Base-by-base conservation (phyloP, 2,888 invertebrate genomes). In the Pecten maximus region DNA sequence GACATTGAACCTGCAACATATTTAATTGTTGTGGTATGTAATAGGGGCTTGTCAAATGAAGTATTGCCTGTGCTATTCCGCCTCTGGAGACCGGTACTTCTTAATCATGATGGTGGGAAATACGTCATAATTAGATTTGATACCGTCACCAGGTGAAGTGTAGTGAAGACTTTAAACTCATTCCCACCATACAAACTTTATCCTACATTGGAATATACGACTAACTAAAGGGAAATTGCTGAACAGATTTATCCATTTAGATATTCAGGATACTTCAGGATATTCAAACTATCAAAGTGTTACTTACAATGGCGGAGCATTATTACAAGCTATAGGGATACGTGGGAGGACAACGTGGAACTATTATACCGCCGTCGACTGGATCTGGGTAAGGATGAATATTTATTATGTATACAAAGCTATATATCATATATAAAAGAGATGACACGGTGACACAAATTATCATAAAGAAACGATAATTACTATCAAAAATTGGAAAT, bases 21-120 rank as follows among this genome's bases (percentile, higher is more conserved):
- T 74, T 74, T 74, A 74, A 74, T 74, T 74, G 74, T 74, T 74
- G 74, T 35, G 74, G 74, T 74, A 23, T 74, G 74, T 74, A 35
- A 28, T 35, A 28, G 35, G 74, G 74, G 74, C 28, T 74, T 74
- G 74, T 74, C 74, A 8, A 74, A 74, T 74, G 74, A 74, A 35
- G 74, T 74, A 74, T 74, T 35, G 10, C 74, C 35, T 28, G 74
- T 74, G 35, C 15, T 74, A 15, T 35, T 28, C 74, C 74, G 74
- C 74, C 74, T n/a, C 54, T 54, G 23, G 23, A 54, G 0, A 54
- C 54, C 54, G 54, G 54, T 54, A 54, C 12, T n/a, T 2, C 35
- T 35, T 74, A 28, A 74, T 74, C 74, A 74, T 74, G 28, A 28
- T 74, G 2, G 35, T 28, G 28, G 6, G 74, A 74, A 74, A 74